Evolutionary conservation across 2,113 vertebrate species (phyloP).

Genomic region (Cromileptes altivelis): DNA sequence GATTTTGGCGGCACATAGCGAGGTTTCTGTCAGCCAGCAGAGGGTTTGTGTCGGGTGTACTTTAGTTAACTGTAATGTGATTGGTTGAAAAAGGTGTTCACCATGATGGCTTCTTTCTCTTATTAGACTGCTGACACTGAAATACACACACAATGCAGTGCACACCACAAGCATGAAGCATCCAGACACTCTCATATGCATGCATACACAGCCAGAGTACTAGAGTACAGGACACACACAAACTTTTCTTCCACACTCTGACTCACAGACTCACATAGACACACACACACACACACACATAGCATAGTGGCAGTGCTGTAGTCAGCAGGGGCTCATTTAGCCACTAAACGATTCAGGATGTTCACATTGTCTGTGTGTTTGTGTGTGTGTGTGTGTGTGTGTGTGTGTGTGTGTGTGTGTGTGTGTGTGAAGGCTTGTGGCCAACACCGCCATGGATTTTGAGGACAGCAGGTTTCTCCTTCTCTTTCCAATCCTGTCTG

Average conservation of each 20-base stretch:
- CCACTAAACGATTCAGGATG: slow-evolving; percentile 66
- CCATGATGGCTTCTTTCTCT: slow-evolving; percentile 44
- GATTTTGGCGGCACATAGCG: background rate
- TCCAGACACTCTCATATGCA: slow-evolving; percentile 17
- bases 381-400: slow-evolving; percentile 6
- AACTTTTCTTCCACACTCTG: slow-evolving; percentile 11
- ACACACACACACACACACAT: slow-evolving; percentile 16
- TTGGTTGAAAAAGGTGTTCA: slow-evolving; percentile 69
- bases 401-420: background rate
- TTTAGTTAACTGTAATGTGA: slow-evolving; percentile 49
- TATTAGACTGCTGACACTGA: slow-evolving; percentile 66
- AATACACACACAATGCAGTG: slow-evolving; percentile 25
- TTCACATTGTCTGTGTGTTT: slow-evolving; percentile 24
- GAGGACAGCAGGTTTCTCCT: slow-evolving; percentile 34
- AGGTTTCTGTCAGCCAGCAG: slow-evolving; percentile 31
- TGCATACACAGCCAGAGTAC: slow-evolving; percentile 9
- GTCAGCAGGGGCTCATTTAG: slow-evolving; percentile 73
- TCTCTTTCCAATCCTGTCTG: slow-evolving; percentile 1
- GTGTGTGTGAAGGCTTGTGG: slow-evolving; percentile 9
- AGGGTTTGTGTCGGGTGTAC: slow-evolving; percentile 48
- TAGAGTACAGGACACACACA: slow-evolving; percentile 14
- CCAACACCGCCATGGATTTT: slow-evolving; percentile 47
- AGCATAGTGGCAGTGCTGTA: slow-evolving; percentile 36
- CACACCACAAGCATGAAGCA: slow-evolving; percentile 13
- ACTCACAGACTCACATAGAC: slow-evolving; percentile 5